Evolutionary conservation across 2,888 invertebrate genomes (phyloP).

Genomic region (Thumatha senex): DNA sequence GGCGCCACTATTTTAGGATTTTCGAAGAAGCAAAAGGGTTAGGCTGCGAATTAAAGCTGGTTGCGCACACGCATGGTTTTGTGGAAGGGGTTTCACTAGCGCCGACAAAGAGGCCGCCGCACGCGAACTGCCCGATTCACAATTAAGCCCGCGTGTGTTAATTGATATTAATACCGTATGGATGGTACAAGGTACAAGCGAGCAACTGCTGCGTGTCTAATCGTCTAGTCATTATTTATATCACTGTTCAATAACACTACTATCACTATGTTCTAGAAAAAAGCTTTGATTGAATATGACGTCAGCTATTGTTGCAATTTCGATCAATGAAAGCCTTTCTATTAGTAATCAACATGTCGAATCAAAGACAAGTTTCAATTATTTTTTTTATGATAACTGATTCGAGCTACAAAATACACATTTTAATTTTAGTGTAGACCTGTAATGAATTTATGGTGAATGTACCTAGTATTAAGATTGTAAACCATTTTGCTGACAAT

Average conservation of each 20-base stretch:
- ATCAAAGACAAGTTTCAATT: background rate
- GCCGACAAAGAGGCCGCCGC: constrained; percentile 81
- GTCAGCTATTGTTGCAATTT: constrained; percentile 24
- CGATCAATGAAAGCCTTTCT: constrained; percentile 6
- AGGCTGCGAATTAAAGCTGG: constrained; percentile 65
- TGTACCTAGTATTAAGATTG: no score
- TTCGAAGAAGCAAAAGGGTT: constrained; percentile 72
- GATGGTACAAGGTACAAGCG: constrained; percentile 72
- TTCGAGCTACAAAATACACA: no score
- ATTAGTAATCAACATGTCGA: background rate
- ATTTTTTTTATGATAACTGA: background rate
- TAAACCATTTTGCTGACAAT: no score
- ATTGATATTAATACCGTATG: constrained; percentile 80
- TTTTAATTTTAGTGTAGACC: no score
- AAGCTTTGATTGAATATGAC: constrained; percentile 26
- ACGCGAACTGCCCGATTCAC: constrained; percentile 80
- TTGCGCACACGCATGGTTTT: constrained; percentile 51
- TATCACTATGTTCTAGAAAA: constrained; percentile 22
- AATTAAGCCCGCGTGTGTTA: constrained; percentile 82
- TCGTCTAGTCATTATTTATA: constrained; percentile 19
- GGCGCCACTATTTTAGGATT: constrained; percentile 80
- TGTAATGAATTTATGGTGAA: no score
- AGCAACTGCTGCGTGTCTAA: constrained; percentile 23
- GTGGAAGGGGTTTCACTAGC: constrained; percentile 47
- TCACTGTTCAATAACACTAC: constrained; percentile 22